Conservation (phyloP, 2,113 vertebrate species). For the Origma solitaria region DNA sequence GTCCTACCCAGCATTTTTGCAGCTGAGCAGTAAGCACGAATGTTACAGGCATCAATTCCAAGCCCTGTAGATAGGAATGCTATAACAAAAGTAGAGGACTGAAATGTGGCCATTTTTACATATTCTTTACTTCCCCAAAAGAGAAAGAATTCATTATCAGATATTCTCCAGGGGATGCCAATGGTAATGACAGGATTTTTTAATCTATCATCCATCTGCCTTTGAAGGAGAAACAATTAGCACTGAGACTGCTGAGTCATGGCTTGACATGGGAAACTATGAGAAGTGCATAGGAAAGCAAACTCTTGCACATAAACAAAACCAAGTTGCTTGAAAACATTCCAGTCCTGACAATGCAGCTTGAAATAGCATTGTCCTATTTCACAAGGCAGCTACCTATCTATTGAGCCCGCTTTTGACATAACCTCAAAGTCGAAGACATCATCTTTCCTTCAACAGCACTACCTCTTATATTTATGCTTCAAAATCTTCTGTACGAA, state of each 20-base stretch:
- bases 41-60: neutral
- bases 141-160: neutral
- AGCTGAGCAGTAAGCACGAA: slow-evolving; percentile 6
- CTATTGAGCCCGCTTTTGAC: neutral
- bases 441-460: neutral
- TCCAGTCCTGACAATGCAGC: neutral
- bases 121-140: neutral
- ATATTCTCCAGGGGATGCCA: neutral
- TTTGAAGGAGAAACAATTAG: neutral
- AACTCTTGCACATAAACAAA: neutral
- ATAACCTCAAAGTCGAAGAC: neutral
- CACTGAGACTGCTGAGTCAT: neutral
- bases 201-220: neutral
- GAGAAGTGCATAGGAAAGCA: neutral
- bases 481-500: neutral
- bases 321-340: neutral
- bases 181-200: neutral
- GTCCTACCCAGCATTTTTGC: slow-evolving; percentile 1
- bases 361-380: neutral
- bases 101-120: neutral
- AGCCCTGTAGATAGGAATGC: neutral
- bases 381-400: neutral
- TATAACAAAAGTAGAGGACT: neutral
- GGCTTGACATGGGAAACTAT: neutral
- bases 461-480: neutral